Conservation (phyloP, 2,888 invertebrate genomes). For the Polyploca ridens region DNA sequence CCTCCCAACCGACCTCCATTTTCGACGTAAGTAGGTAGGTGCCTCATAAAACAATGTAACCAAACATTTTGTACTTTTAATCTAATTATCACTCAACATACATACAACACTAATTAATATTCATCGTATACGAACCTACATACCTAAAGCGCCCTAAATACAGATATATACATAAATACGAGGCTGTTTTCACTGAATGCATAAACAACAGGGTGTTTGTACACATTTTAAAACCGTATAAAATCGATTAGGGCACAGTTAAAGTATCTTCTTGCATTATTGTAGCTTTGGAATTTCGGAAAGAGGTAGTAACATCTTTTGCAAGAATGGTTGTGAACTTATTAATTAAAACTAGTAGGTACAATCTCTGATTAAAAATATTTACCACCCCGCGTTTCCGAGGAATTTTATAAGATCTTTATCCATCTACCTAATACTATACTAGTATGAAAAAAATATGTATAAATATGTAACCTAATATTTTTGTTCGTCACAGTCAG, state of each 20-base stretch:
- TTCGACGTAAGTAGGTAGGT: not conserved
- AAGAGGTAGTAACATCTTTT: too few species aligned
- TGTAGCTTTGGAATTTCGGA: not conserved
- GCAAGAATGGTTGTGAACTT: too few species aligned
- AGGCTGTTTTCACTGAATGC: not conserved
- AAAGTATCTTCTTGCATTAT: not conserved
- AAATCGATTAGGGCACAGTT: not conserved
- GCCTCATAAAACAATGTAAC: not conserved
- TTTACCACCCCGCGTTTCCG: too few species aligned
- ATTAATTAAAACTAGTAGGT: too few species aligned
- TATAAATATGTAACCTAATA: too few species aligned
- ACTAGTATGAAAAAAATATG: too few species aligned
- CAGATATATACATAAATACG: not conserved
- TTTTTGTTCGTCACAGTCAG: too few species aligned
- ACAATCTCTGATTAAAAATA: too few species aligned
- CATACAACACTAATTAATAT: too few species aligned
- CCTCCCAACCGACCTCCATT: not conserved
- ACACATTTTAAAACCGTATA: not conserved
- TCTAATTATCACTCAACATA: not conserved
- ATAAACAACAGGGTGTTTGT: not conserved
- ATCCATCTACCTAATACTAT: too few species aligned
- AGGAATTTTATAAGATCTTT: too few species aligned
- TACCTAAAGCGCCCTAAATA: not conserved
- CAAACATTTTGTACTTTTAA: conserved; percentile 4
- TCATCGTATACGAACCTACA: not conserved